Evolutionary conservation across 2,113 vertebrate genomes (phyloP).

Genomic region (Gobius niger): DNA sequence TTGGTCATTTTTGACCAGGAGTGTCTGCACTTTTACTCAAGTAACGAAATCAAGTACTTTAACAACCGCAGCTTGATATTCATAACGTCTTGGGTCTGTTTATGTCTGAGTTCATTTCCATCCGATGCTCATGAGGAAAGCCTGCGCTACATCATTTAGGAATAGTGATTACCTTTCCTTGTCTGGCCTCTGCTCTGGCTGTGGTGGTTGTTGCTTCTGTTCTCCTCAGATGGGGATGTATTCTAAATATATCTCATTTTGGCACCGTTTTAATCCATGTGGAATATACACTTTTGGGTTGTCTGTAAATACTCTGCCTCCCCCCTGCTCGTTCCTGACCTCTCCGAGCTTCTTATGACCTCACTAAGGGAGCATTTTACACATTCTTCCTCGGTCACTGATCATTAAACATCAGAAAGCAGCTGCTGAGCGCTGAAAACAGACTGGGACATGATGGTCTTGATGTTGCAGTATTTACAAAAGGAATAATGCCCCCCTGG

Average conservation of each 20-base stretch:
- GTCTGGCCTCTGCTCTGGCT: neutral
- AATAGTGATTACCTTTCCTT: too few species aligned
- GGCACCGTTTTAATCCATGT: neutral
- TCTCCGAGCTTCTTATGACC: neutral
- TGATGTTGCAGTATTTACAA: too few species aligned
- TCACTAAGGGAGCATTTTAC: slow-evolving; percentile 12
- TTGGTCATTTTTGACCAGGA: too few species aligned
- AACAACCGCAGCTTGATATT: too few species aligned
- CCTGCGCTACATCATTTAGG: too few species aligned
- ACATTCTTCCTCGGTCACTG: neutral
- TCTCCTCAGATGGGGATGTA: neutral
- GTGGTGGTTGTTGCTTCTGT: too few species aligned
- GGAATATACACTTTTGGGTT: neutral
- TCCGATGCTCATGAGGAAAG: too few species aligned
- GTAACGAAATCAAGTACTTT: too few species aligned
- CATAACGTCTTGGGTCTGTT: too few species aligned
- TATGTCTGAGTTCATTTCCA: too few species aligned
- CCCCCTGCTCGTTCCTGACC: slow-evolving; percentile 14
- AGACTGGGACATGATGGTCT: neutral
- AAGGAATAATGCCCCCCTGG: too few species aligned
- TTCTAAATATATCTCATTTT: slow-evolving; percentile 10
- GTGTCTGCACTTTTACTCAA: too few species aligned
- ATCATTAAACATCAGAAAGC: slow-evolving; percentile 27
- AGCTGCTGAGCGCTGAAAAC: slow-evolving; percentile 19
- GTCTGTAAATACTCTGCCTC: neutral